Base-by-base conservation (phyloP, 2,797 vertebrate genomes). In the Onychomys arenicola region DNA sequence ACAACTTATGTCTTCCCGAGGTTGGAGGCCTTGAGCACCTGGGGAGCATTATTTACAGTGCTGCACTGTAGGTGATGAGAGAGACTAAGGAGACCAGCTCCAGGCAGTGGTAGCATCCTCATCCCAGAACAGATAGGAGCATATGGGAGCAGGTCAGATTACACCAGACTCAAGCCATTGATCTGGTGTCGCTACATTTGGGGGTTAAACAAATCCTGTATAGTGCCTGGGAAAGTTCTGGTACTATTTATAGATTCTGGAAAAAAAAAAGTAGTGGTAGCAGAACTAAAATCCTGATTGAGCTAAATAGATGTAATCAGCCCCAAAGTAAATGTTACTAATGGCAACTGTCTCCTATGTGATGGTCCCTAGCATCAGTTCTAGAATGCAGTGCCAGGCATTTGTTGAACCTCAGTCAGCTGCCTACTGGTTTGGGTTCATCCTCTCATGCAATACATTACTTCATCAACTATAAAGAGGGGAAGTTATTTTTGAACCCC, bases 211-310 rank as follows among this genome's bases (percentile, higher is more conserved):
- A n/a, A 61, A 76, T 6, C 34, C 57, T 12, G 0, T 32, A 2
- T 25, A 17, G 6, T 49, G 0, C 73, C 29, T 59, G 29, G 32
- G 40, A 46, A 88, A 92, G 16, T 67, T 65, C 55, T 5, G 43
- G 27, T 90, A 67, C 57, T 75, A 34, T 90, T 81, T 97, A 81
- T 73, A 29, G 91, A 84, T 80, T 37, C 71, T 85, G 69, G 55
- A 43, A 49, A 85, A 87, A 85, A 87, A 55, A 16, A 61, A 90
- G 59, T n/a, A 27, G 76, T n/a, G 37, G 75, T 57, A 13, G 65
- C 81, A 69, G 78, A 96, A 84, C 10, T 29, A 57, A 89, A 95
- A 43, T 71, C 87, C 61, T 77, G 29, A 96, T 76, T 81, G 40
- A 93, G 65, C 46, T 78, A 91, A 84, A 55, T 88, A 76, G 63